Conservation (phyloP, 2,113 vertebrate genomes). For the Phaethon lepturus region DNA sequence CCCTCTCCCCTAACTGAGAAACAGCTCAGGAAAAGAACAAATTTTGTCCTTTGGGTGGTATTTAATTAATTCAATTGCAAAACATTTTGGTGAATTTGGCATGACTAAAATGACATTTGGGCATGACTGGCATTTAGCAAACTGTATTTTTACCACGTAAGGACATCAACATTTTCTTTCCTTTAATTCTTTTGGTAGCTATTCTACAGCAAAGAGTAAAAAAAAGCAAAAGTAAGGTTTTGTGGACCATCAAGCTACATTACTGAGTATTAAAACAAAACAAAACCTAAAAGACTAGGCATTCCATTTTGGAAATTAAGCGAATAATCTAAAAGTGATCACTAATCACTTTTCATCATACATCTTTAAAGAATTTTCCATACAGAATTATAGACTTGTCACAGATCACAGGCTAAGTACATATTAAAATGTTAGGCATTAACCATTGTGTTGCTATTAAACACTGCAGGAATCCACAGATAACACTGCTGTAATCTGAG, state of each 20-base stretch:
- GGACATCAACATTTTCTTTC: background rate
- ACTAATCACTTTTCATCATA: background rate
- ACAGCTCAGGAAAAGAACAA: background rate
- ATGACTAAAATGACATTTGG: background rate
- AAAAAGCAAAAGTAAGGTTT: background rate
- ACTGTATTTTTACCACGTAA: background rate
- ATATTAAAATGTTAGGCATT: background rate
- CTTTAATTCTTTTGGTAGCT: background rate
- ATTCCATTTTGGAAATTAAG: background rate
- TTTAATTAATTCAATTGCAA: background rate
- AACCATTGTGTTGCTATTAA: background rate
- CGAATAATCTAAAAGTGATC: background rate
- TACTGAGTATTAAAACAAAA: background rate
- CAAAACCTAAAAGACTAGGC: background rate
- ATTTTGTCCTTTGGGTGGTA: background rate
- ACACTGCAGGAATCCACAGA: background rate
- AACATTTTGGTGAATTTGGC: background rate
- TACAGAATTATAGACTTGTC: background rate
- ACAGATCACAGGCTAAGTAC: constrained; percentile 26
- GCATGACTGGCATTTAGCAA: background rate
- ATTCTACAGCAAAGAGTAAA: background rate
- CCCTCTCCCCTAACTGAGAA: background rate
- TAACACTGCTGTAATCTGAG: background rate
- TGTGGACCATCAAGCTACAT: background rate
- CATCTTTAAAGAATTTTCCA: background rate